Evolutionary conservation across 2,797 vertebrate species (phyloP).

Genomic region (Eutrigla gurnardus): DNA sequence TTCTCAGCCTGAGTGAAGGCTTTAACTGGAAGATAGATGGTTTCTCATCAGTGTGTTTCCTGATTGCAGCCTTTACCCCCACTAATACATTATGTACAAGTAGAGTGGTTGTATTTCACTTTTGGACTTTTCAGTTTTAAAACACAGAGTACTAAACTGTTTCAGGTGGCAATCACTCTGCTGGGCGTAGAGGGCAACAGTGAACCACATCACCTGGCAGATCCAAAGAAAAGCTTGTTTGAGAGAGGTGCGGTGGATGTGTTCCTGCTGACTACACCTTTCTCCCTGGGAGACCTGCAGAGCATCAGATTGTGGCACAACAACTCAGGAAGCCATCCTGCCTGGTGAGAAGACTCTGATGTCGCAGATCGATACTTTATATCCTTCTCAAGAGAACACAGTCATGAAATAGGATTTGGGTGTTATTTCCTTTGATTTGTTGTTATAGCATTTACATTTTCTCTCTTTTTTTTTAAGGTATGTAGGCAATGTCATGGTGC

Average conservation of each 20-base stretch:
- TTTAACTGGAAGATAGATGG: neutral
- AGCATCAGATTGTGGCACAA: conserved; percentile 92
- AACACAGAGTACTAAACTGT: conserved; percentile 15
- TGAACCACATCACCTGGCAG: conserved; percentile 89
- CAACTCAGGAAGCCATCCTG: conserved; percentile 88
- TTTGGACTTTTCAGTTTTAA: conserved; percentile 5
- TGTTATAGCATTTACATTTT: neutral
- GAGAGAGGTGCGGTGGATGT: conserved; percentile 90
- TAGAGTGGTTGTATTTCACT: neutral
- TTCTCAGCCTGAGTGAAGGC: neutral
- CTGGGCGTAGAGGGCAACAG: conserved; percentile 88
- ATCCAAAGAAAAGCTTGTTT: conserved; percentile 85
- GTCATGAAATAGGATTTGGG: neutral
- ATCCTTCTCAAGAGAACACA: neutral
- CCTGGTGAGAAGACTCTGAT: conserved; percentile 82
- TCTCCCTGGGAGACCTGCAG: conserved; percentile 89
- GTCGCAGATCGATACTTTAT: neutral
- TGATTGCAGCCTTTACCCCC: neutral
- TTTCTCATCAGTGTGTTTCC: neutral
- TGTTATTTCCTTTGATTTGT: neutral
- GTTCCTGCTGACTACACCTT: conserved; percentile 90
- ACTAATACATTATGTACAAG: neutral
- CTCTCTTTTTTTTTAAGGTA: conserved; percentile 82
- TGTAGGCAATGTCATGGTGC: conserved; percentile 87
- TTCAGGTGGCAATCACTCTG: conserved; percentile 90